Conservation (phyloP, 2,113 vertebrate species). For the Columba janthina region DNA sequence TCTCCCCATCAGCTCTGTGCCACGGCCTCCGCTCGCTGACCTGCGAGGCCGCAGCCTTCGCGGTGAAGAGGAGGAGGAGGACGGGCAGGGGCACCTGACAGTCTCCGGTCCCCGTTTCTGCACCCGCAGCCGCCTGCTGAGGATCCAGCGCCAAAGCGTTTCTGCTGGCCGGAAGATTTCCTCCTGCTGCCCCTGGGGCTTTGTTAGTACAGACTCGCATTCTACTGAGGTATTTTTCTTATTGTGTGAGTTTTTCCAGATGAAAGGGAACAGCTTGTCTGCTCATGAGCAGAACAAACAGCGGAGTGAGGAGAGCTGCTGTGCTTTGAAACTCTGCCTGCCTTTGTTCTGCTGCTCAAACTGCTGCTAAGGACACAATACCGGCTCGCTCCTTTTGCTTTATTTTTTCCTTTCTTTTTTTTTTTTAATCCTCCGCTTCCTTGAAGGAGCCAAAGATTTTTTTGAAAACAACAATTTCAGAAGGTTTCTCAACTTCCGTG, state of each 20-base stretch:
- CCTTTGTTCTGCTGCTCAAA: constrained; percentile 64
- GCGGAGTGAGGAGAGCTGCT: constrained; percentile 33
- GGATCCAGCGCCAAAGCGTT: neutral
- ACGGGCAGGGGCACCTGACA: no score
- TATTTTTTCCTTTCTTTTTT: neutral
- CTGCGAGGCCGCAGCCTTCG: no score
- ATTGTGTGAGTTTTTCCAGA: constrained; percentile 61
- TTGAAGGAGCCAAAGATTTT: neutral
- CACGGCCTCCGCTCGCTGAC: no score
- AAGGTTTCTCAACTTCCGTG: no score
- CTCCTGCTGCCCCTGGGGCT: neutral
- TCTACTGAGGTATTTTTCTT: constrained; percentile 44
- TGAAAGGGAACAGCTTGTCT: constrained; percentile 70
- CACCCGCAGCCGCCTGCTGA: no score
- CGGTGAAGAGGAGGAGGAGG: no score
- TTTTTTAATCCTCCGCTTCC: neutral
- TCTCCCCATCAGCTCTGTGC: neutral
- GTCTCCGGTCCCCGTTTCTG: no score
- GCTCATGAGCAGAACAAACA: constrained; percentile 63
- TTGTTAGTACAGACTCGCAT: constrained; percentile 38
- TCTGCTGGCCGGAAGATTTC: neutral
- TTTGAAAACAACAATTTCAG: neutral
- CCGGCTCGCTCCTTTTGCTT: neutral
- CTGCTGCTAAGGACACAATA: constrained; percentile 47
- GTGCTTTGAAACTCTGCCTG: constrained; percentile 52